Conservation (phyloP, 2,797 vertebrate genomes). For the Chelmon rostratus region DNA sequence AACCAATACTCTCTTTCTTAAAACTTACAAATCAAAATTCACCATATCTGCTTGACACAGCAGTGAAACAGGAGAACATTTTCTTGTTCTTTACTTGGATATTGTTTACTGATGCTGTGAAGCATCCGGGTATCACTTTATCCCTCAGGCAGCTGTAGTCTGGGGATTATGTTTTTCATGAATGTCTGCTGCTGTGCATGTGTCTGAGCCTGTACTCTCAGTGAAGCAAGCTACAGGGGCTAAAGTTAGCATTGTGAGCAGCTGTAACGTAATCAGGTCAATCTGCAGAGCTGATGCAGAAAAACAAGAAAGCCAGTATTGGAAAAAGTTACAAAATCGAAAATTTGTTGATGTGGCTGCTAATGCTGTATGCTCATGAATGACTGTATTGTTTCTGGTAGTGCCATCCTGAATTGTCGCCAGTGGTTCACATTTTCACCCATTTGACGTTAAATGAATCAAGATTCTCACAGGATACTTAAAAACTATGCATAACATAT, state of each 20-base stretch:
- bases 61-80: conserved; percentile 12
- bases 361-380: background rate
- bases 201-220: conserved; percentile 38
- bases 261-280: conserved; percentile 50
- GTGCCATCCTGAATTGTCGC: background rate
- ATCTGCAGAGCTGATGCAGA: conserved; percentile 63
- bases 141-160: conserved; percentile 28
- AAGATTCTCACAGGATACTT: conserved; percentile 1
- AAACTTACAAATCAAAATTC: conserved; percentile 4
- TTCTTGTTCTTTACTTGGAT: conserved; percentile 22
- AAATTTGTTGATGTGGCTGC: conserved; percentile 1
- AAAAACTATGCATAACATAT: background rate
- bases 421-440: background rate
- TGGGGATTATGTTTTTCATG: conserved; percentile 45
- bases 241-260: conserved; percentile 53
- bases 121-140: conserved; percentile 30
- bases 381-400: background rate
- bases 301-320: conserved; percentile 33
- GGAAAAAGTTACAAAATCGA: conserved; percentile 17
- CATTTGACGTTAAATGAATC: background rate
- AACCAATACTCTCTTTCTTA: background rate
- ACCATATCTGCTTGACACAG: background rate
- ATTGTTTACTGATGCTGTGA: conserved; percentile 47
- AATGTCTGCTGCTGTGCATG: conserved; percentile 27
- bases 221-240: conserved; percentile 49